Conservation (phyloP, 2,113 vertebrate genomes). For the Salvelinus alpinus region DNA sequence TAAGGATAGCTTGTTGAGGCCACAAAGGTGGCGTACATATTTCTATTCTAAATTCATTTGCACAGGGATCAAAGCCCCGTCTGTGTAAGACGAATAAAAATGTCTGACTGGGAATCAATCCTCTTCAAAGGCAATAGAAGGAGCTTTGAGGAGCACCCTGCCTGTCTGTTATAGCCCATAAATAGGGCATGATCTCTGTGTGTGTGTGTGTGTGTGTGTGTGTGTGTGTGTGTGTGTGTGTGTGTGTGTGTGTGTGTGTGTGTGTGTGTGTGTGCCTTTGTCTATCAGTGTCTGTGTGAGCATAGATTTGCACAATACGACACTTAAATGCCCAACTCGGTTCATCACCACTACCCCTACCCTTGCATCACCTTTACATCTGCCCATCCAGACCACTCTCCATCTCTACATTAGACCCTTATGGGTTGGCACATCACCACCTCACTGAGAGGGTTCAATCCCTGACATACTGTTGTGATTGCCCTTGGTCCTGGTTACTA, state of each 20-base stretch:
- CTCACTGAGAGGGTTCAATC: too few relatives aligned
- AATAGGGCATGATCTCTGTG: slow-evolving; percentile 11
- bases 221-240: not conserved
- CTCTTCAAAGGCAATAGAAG: slow-evolving; percentile 46
- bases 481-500: too few relatives aligned
- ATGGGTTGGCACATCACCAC: too few relatives aligned
- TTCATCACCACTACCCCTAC: not conserved
- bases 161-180: slow-evolving; percentile 31
- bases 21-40: slow-evolving; percentile 7
- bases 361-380: too few relatives aligned
- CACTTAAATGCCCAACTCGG: not conserved
- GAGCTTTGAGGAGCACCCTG: slow-evolving; percentile 33
- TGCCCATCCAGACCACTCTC: too few relatives aligned
- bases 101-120: slow-evolving; percentile 39
- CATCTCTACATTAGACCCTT: too few relatives aligned
- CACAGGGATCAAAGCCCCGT: slow-evolving; percentile 31
- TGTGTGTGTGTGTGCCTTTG: not conserved
- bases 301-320: not conserved
- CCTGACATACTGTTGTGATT: too few relatives aligned
- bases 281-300: slow-evolving; percentile 8
- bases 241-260: slow-evolving; percentile 6
- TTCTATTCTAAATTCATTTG: slow-evolving; percentile 23
- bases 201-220: not conserved
- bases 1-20: not conserved
- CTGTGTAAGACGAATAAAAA: slow-evolving; percentile 38